phyloP scores from a whole-genome alignment of 2,113 vertebrate genomes.

The Sitta europaea region DNA sequence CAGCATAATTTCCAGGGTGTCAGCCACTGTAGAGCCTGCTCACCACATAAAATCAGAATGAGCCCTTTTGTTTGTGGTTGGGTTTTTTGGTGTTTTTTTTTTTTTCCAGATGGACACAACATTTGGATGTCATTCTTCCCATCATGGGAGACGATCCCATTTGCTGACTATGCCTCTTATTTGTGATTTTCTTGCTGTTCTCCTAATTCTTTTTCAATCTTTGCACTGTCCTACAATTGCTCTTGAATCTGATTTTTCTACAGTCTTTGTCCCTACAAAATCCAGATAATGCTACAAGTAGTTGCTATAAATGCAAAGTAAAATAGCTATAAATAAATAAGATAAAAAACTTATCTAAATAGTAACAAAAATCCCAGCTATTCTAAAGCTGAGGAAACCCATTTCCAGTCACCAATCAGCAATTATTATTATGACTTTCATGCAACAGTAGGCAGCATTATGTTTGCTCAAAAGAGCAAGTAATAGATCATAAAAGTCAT shows the following conservation, averaged over 20 bases:
- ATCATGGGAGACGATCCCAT: neutral
- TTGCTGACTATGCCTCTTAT: neutral
- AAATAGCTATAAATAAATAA: neutral
- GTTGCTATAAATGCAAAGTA: slow-evolving; percentile 2
- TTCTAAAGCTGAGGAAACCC: neutral
- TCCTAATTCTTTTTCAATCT: slow-evolving; percentile 6
- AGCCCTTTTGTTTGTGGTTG: neutral
- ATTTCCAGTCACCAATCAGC: slow-evolving; percentile 2
- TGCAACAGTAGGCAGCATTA: neutral
- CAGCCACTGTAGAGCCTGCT: neutral
- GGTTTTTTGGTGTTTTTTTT: neutral
- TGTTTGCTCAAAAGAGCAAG: slow-evolving; percentile 8
- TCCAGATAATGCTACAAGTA: neutral
- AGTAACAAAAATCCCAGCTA: neutral
- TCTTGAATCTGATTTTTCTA: neutral
- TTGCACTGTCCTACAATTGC: neutral
- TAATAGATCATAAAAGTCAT: neutral
- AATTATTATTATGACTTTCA: neutral
- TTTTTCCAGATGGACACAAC: neutral
- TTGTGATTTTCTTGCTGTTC: neutral
- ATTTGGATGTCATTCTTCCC: neutral
- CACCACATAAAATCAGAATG: neutral
- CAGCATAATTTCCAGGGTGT: neutral
- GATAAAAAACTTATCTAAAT: neutral
- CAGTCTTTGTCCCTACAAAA: neutral